Base-by-base conservation (phyloP, 2,888 invertebrate species). In the Nipponacmea schrenckii region DNA sequence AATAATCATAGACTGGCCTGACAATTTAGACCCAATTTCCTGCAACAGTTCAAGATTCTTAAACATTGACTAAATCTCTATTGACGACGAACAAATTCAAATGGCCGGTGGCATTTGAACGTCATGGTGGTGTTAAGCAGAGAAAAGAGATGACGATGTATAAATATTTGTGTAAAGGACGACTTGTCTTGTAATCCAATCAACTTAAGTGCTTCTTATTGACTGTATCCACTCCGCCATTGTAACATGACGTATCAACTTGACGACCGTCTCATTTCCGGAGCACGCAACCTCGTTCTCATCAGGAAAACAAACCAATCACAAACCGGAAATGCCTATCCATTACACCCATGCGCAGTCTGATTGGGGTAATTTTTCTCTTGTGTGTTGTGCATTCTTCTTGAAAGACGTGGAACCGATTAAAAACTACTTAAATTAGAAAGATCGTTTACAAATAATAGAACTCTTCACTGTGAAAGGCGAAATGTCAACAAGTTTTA, bases 181-280 rank as follows among this genome's bases (percentile, higher is more conserved):
- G 69, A 64, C 64, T 69, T 63, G 64, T 46, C 64, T 44, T 64
- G 69, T 64, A 69, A 69, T 64, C 64, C 48, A 62, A 69, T 64
- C 64, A 26, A 46, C 64, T 64, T 64, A 64, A 69, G 50, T 64
- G 64, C 64, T 45, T 64, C 39, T 48, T 46, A 46, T 48, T 69
- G 64, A 64, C 48, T 50, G 64, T 64, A 48, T 64, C 39, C 64
- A 64, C 69, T 64, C 69, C 48, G 64, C 27, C 64, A 64, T 69
- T 69, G 64, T 64, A 69, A 50, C 69, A 65, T 26, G n/a, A 45
- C 64, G 64, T 64, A 63, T 46, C 63, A 69, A 69, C 69, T 45
- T 69, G 39, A 62, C 44, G 46, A 45, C 69, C 69, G 69, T 69
- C 69, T 74, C 74, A 74, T 74, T 74, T 74, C 74, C 74, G 74